Evolutionary conservation across 2,888 invertebrate species (phyloP).

Genomic region (Bembecia ichneumoniformis): DNA sequence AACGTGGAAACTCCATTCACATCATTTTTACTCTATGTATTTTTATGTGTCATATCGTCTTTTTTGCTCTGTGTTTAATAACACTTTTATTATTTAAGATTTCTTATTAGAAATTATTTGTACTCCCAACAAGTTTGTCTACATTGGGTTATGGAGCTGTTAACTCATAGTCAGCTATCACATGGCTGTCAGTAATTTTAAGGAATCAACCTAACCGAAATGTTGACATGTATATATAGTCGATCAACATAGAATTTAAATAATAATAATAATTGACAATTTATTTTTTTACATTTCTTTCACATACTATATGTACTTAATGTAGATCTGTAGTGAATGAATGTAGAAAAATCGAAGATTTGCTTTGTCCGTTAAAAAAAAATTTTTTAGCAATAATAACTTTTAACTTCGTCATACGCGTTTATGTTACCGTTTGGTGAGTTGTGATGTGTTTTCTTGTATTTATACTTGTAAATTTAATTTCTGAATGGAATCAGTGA

Average conservation of each 20-base stretch:
- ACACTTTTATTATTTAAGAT: conserved; percentile 2
- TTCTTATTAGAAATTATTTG: conserved; percentile 12
- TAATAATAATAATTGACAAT: conserved; percentile 64
- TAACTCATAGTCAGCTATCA: conserved; percentile 72
- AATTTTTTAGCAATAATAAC: not conserved
- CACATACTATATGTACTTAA: conserved; percentile 42
- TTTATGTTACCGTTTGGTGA: not conserved
- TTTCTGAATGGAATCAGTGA: conserved; percentile 44
- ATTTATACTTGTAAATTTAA: conserved; percentile 27
- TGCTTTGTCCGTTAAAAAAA: not conserved
- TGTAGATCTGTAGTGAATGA: conserved; percentile 28
- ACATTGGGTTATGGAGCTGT: conserved; percentile 52
- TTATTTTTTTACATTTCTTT: conserved; percentile 71
- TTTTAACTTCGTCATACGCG: not conserved
- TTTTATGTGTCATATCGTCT: too few relatives aligned
- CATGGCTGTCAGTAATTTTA: conserved; percentile 72
- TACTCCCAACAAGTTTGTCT: conserved; percentile 47
- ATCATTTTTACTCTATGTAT: too few relatives aligned
- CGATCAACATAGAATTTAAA: conserved; percentile 67
- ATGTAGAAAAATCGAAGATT: conserved; percentile 13
- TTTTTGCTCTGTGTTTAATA: too few relatives aligned
- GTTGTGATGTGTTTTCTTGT: not conserved
- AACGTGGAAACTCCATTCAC: too few relatives aligned
- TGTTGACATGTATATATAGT: conserved; percentile 71
- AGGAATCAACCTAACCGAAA: conserved; percentile 61